Conservation (phyloP, 2,113 vertebrate species). For the Aegithalos caudatus region DNA sequence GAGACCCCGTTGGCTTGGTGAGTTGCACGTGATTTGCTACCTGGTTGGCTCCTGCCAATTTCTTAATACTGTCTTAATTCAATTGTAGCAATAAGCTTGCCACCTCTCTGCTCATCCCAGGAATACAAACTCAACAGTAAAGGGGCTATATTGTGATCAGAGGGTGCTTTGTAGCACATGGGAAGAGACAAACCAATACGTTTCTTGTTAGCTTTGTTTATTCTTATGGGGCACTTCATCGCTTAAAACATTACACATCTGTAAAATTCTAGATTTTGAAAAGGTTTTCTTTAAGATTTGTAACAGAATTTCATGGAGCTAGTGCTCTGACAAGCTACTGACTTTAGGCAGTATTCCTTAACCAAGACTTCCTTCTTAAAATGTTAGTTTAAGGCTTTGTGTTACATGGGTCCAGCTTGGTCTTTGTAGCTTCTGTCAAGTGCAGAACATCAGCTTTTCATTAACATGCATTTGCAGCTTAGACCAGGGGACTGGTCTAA, state of each 20-base stretch:
- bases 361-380: background rate
- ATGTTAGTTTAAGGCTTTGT: background rate
- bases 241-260: background rate
- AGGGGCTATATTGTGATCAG: background rate
- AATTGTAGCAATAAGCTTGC: background rate
- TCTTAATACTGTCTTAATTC: background rate
- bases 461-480: background rate
- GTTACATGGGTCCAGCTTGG: background rate
- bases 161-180: background rate
- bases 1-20: conserved; percentile 81
- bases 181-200: background rate
- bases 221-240: background rate
- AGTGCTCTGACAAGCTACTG: background rate
- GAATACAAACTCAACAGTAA: background rate
- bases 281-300: background rate
- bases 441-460: background rate
- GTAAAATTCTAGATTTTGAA: background rate
- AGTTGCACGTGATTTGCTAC: background rate
- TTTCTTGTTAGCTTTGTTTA: background rate
- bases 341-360: background rate
- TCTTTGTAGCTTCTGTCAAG: background rate
- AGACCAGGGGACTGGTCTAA: background rate
- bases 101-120: background rate
- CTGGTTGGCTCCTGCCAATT: background rate
- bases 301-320: background rate